These are phyloP conservation scores for Lophotriccus pileatus DNA, from an alignment of 2,797 vertebrate species.

Conservation along the genomic window DNA sequence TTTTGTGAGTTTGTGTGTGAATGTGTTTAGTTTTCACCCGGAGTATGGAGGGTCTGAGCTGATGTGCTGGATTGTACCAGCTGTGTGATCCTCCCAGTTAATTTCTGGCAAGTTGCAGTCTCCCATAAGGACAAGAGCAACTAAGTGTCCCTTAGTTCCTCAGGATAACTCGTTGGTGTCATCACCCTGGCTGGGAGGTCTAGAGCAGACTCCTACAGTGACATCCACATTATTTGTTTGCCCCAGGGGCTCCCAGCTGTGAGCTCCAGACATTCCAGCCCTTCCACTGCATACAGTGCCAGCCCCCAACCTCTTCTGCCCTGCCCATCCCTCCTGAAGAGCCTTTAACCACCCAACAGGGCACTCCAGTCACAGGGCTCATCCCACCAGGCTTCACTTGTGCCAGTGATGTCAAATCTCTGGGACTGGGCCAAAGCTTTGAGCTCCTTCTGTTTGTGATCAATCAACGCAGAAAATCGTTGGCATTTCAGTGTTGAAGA, in stretches of 20 bases:
- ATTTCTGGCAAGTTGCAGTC: neutral
- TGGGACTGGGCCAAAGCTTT: neutral
- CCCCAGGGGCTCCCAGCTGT: neutral
- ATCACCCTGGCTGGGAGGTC: neutral
- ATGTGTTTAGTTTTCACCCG: fast-evolving
- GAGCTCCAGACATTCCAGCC: neutral
- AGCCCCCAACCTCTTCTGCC: neutral
- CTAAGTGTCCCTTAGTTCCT: neutral
- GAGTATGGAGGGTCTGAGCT: neutral
- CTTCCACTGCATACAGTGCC: neutral
- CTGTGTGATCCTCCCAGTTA: neutral
- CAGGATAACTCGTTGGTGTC: neutral
- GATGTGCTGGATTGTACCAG: neutral
- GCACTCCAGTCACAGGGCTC: neutral
- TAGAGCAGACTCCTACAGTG: neutral
- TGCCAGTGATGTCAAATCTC: neutral
- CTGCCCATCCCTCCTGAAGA: neutral
- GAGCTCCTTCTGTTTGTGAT: neutral
- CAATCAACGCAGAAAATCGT: neutral
- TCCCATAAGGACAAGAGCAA: neutral
- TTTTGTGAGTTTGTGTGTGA: neutral
- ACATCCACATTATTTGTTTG: neutral
- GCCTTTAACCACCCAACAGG: neutral
- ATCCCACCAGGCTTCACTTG: neutral
- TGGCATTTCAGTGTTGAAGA: neutral